Evolutionary conservation across 1,140 invertebrate species (phyloP), one percentile per base, ranked within the genome.

Genomic region (Eufriesea mexicana): DNA sequence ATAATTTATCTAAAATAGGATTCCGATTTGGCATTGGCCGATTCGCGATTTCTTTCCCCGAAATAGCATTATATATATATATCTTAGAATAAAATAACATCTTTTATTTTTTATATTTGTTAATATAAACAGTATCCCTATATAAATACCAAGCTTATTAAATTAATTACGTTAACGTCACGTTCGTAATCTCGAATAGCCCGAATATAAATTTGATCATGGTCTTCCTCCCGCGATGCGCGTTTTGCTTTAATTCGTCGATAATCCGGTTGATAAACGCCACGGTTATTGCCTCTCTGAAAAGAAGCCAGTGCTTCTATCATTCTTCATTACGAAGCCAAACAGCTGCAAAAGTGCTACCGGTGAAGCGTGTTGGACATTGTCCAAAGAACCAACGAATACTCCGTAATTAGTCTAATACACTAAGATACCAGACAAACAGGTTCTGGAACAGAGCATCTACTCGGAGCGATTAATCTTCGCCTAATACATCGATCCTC

Each of bases 341-440:
- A 76, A 67, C 72, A 66, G 72, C 49, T 82, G 72, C 10, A 25
- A 67, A 75, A 76, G 16, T 75, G 42, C n/a, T 35, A 16, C 10
- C 25, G 72, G 14, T 20, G 10, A 57, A 82, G 54, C 1, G 73
- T 51, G 20, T 67, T 76, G 79, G 79, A 82, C 47, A 25, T 59
- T 55, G 54, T 82, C 79, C 79, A 82, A 76, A 45, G 16, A 67
- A 82, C 25, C 8, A 16, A 57, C 28, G 72, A 76, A 64, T 66
- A 51, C 73, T 55, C 64, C 28, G 51, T 82, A 64, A 82, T 82
- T 82, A 82, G 62, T 49, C 68, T 82, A 76, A 59, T 76, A 82
- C 79, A 7, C 45, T 57, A 76, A 67, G 73, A 57, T 68, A 76
- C 76, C 73, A n/a, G 79, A 51, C 79, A 68, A 51, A 68, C 72